Evolutionary conservation across 2,797 vertebrate genomes (phyloP), one percentile per base, ranked within the genome.

Genomic region (Pempheris klunzingeri): DNA sequence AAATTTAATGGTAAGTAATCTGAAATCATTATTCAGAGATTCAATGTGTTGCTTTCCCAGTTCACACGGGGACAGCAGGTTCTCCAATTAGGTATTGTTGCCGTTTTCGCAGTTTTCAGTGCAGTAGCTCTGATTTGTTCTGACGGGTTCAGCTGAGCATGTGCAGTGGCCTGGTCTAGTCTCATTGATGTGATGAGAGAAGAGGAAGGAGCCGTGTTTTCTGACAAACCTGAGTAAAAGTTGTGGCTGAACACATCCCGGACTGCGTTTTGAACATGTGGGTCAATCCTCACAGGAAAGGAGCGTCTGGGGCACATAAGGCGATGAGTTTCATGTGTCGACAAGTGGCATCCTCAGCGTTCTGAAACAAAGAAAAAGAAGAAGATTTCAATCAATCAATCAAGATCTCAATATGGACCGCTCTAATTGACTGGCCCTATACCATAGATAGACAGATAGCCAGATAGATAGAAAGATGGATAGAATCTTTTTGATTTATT

Each of bases 131-230:
- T 77, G 50, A 57, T 70, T 47, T 43, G n/a, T 39, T 43, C 44
- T 0, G 18, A 71, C 67, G 59, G 38, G 36, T 26, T 71, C 9
- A 57, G 52, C 53, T 70, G 60, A 58, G 28, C n/a, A 58, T 47
- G 39, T 61, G 57, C 49, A 39, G 26, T 34, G 43, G 26, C 28
- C 60, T 44, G 36, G 44, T 10, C 36, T 70, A 26, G 43, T 44
- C 52, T 43, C 54, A 34, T 10, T 14, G 49, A 32, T 10, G 28
- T 24, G 46, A 61, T 20, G 10, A 44, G 7, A 32, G 15, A 17
- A 22, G 20, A 67, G 28, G 4, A 17, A 52, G 7, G 12, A 5
- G 8, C 22, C 8, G 15, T 26, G 32, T 15, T 50, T 64, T 71
- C 3, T 3, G 17, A 53, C 44, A 18, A 65, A 71, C 53, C 46